phyloP scores from a whole-genome alignment of 2,797 vertebrate genomes.

The Monodelphis domestica region DNA sequence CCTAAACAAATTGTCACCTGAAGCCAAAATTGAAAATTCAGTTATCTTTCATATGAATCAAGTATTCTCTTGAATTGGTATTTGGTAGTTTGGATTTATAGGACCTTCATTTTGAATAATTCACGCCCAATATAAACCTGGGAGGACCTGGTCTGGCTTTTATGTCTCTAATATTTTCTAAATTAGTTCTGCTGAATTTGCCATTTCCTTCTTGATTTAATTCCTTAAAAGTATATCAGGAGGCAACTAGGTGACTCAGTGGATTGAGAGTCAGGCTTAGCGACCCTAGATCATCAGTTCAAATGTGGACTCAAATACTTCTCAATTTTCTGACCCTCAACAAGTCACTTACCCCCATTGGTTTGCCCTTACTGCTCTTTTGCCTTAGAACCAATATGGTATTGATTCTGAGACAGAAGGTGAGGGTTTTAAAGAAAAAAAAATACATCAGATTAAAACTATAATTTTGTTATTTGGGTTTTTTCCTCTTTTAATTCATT shows the following conservation, averaged over 20 bases:
- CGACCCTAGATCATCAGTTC: no score
- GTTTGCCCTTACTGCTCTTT: no score
- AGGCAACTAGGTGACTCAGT: no score
- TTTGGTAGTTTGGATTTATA: neutral
- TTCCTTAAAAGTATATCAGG: slow-evolving; percentile 11
- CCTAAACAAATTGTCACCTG: neutral
- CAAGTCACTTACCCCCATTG: no score
- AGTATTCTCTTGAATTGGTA: neutral
- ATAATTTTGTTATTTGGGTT: slow-evolving; percentile 18
- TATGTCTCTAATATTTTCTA: neutral
- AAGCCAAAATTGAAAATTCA: neutral
- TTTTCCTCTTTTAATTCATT: slow-evolving; percentile 21
- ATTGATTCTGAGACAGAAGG: no score
- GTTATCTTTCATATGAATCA: neutral
- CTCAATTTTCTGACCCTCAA: no score
- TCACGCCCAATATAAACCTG: neutral
- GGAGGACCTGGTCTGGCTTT: neutral
- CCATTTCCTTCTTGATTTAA: neutral
- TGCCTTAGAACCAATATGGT: no score
- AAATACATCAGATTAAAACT: slow-evolving; percentile 20
- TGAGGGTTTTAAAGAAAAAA: no score
- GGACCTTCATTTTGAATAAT: neutral
- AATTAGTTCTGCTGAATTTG: slow-evolving; percentile 2
- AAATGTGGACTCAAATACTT: no score
- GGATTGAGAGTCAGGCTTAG: no score